Evolutionary conservation across 1,140 invertebrate species (phyloP).

Genomic region (Whitmania pigra): DNA sequence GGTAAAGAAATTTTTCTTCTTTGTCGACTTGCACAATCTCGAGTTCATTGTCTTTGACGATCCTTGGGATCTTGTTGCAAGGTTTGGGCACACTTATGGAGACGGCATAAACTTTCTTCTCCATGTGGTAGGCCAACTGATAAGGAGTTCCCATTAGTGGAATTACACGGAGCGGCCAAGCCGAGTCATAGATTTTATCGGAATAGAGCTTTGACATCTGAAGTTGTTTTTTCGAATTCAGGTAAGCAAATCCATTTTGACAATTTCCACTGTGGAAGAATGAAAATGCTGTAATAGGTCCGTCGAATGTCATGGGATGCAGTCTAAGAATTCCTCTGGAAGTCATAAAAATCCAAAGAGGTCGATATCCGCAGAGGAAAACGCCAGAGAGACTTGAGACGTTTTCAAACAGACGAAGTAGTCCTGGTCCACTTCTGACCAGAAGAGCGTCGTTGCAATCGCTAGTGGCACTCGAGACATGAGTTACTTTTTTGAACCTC

Average conservation of each 20-base stretch:
- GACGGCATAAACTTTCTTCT: slow-evolving; percentile 56
- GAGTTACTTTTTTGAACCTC: slow-evolving; percentile 63
- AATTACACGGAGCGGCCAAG: slow-evolving; percentile 90
- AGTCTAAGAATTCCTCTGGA: slow-evolving; percentile 70
- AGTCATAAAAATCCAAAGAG: slow-evolving; percentile 78
- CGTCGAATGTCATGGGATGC: slow-evolving; percentile 79
- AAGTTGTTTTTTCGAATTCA: slow-evolving; percentile 71
- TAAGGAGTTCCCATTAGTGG: slow-evolving; percentile 83
- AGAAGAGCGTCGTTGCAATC: slow-evolving; percentile 25
- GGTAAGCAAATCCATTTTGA: slow-evolving; percentile 86
- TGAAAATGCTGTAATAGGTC: slow-evolving; percentile 68
- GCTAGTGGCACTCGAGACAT: slow-evolving; percentile 41
- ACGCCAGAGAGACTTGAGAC: slow-evolving; percentile 74
- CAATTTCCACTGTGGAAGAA: slow-evolving; percentile 94
- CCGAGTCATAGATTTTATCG: slow-evolving; percentile 84
- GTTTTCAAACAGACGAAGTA: slow-evolving; percentile 55
- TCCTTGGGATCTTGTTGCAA: slow-evolving; percentile 39
- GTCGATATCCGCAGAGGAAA: slow-evolving; percentile 75
- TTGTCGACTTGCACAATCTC: slow-evolving; percentile 45
- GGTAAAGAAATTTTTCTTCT: slow-evolving; percentile 71
- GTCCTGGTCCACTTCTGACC: slow-evolving; percentile 14
- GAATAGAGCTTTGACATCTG: slow-evolving; percentile 79
- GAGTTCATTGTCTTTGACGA: slow-evolving; percentile 41
- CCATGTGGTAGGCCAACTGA: slow-evolving; percentile 83
- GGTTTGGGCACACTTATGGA: slow-evolving; percentile 55